These are phyloP conservation scores for Psix sp. DNA, from an alignment of 1,140 invertebrate genomes.

Conservation along the genomic window DNA sequence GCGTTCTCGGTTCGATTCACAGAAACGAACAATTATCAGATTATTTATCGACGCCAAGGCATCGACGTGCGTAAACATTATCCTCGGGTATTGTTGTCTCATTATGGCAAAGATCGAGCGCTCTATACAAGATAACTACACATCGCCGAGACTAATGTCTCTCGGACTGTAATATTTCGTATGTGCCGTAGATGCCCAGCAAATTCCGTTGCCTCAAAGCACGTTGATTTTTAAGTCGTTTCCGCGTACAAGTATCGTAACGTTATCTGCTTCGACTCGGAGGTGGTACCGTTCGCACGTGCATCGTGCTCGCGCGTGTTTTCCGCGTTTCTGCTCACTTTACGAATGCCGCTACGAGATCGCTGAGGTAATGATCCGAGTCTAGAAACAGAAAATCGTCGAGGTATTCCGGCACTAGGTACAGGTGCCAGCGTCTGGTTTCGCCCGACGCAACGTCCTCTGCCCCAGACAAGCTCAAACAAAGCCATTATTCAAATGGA, in stretches of 20 bases:
- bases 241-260: conserved; percentile 61
- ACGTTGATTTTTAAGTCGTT: conserved; percentile 54
- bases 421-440: conserved; percentile 6
- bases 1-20: conserved; percentile 26
- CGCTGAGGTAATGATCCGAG: conserved; percentile 68
- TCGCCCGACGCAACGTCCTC: background rate
- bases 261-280: conserved; percentile 52
- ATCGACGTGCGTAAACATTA: conserved; percentile 36
- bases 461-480: conserved; percentile 10
- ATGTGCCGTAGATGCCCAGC: conserved; percentile 43
- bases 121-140: conserved; percentile 39
- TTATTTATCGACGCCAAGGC: conserved; percentile 29
- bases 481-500: conserved; percentile 19
- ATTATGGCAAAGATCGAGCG: conserved; percentile 32
- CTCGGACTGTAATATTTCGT: conserved; percentile 50
- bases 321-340: conserved; percentile 66
- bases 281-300: conserved; percentile 67
- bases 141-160: conserved; percentile 46
- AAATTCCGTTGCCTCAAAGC: conserved; percentile 51
- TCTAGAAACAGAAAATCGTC: conserved; percentile 60
- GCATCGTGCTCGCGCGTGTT: conserved; percentile 66
- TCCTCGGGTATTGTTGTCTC: conserved; percentile 29
- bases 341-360: conserved; percentile 65
- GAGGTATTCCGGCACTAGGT: conserved; percentile 37
- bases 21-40: conserved; percentile 47